phyloP scores from a whole-genome alignment of 2,797 vertebrate genomes.

The Typhlichthys eigenmanni region DNA sequence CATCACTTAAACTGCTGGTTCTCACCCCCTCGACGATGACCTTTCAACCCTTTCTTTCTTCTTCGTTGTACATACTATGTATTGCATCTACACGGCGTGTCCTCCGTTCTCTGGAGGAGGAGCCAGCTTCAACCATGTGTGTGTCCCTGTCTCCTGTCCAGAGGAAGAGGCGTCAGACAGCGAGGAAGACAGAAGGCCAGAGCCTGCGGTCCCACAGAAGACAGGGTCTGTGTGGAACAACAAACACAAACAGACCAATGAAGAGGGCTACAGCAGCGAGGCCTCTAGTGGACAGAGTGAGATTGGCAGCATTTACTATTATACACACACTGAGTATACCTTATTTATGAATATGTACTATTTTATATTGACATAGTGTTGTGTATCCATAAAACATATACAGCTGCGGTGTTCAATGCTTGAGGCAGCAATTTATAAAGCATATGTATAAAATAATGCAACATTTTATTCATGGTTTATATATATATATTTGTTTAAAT shows the following conservation, averaged over 20 bases:
- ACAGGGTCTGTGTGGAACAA: conserved; percentile 82
- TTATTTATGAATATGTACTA: neutral
- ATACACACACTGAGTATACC: neutral
- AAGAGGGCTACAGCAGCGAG: conserved; percentile 91
- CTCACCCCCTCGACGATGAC: too few relatives aligned
- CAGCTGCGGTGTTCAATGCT: too few relatives aligned
- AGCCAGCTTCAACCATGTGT: conserved; percentile 11
- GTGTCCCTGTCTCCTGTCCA: conserved; percentile 61
- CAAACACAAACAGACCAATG: conserved; percentile 80
- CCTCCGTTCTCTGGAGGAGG: too few relatives aligned
- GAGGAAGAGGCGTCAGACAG: conserved; percentile 86
- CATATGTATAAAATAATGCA: too few relatives aligned
- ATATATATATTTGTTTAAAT: too few relatives aligned
- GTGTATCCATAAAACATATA: neutral
- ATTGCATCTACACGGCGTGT: too few relatives aligned
- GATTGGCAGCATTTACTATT: conserved; percentile 23
- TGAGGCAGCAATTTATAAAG: too few relatives aligned
- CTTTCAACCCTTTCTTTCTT: too few relatives aligned
- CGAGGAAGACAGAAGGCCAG: conserved; percentile 86
- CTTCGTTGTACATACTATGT: too few relatives aligned
- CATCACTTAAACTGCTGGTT: too few relatives aligned
- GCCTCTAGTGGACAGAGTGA: conserved; percentile 88
- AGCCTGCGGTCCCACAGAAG: conserved; percentile 77
- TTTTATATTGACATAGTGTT: neutral
- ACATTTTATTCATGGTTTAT: too few relatives aligned